Evolutionary conservation across 2,113 vertebrate species (phyloP), one percentile per base, ranked within the genome.

Genomic region (Coptodon bakossiorum): DNA sequence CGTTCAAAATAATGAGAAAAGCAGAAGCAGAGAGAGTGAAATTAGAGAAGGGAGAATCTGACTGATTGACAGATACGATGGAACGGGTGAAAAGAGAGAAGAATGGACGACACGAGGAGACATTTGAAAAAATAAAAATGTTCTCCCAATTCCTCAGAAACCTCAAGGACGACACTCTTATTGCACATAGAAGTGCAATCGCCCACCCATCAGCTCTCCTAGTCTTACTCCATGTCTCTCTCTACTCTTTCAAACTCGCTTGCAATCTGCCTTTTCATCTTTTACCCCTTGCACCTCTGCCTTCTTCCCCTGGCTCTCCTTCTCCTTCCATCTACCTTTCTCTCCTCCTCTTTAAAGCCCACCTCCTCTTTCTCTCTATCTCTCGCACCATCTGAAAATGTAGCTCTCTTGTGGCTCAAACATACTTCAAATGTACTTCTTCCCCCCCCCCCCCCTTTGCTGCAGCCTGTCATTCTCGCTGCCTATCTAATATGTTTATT

Each of bases 201-300:
- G 84, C 83, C 92, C 89, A 87, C 85, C 91, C 84, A 87, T 89
- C 91, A 90, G 83, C 87, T 84, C 68, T 48, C 76, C 45, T 22
- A 78, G 73, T n/a, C 73, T 80, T 40, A 7, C 45, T 54, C 50
- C 68, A 1, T 38, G 81, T 85, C 78, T 14, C 56, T 29, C 63
- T 40, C 45, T 52, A 45, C 86, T 80, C 87, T 86, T 84, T 93
- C 73, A 86, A 79, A 88, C 78, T 80, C 84, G 16, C 87, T 71
- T 50, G 14, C 84, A 89, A 89, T 90, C 90, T 82, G 54, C 57
- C 88, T 89, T 94, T 94, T 93, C 87, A 91, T 94, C 89, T 90
- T 85, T 43, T 22, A 45, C 80, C 81, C 38, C 91, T 84, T 82
- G 79, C 63, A 83, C 50, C 82, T 87, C 66, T 86, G 56, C 56